Evolutionary conservation across 2,888 invertebrate genomes (phyloP).

Genomic region (Tigriopus californicus): DNA sequence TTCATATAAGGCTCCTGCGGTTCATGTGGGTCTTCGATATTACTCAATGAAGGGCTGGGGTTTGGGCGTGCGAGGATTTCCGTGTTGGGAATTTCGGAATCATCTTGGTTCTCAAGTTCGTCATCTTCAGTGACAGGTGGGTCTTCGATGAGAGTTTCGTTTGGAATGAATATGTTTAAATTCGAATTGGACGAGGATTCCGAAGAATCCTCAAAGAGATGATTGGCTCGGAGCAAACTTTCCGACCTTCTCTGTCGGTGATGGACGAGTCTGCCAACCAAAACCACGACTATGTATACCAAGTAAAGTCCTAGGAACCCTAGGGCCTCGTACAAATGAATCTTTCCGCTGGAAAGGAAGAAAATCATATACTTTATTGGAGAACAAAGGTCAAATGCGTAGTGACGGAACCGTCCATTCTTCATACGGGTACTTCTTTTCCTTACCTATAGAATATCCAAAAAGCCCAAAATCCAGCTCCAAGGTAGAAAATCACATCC

Average conservation of each 20-base stretch:
- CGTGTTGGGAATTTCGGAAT: not conserved
- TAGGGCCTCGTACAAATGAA: not conserved
- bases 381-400: not conserved
- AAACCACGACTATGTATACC: constrained; percentile 32
- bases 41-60: not conserved
- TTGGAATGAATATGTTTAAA: not conserved
- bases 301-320: constrained; percentile 32
- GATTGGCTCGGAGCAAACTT: not conserved
- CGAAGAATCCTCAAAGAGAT: not conserved
- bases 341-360: not conserved
- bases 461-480: constrained; percentile 33
- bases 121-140: not conserved
- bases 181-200: not conserved
- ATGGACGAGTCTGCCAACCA: constrained; percentile 25
- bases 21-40: not conserved
- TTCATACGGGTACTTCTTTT: not conserved
- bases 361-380: not conserved
- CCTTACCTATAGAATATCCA: constrained; percentile 26
- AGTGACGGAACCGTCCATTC: not conserved
- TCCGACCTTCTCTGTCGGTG: constrained; percentile 5
- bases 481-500: constrained; percentile 34
- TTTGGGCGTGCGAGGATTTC: too few relatives aligned
- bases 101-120: not conserved
- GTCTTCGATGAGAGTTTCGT: not conserved
- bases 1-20: too few relatives aligned